Evolutionary conservation across 1,140 invertebrate species (phyloP), one percentile per base, ranked within the genome.

Genomic region (Drosophila chauvacae): DNA sequence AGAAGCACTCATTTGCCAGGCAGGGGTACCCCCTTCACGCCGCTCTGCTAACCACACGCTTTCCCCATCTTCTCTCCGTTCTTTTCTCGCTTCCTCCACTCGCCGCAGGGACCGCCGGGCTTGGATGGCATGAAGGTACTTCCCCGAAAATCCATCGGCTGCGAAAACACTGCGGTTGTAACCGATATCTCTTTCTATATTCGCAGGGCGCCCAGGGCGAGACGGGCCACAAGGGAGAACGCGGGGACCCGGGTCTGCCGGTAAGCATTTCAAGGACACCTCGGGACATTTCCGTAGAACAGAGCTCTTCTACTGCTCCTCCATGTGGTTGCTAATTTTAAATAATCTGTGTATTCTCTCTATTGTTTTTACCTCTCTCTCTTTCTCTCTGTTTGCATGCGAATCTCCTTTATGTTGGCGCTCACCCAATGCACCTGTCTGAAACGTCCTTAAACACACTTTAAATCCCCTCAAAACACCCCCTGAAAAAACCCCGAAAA

Each of bases 231-330:
- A 98, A 98, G 94, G 97, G 97, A 70, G 97, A 98, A 94, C 94
- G 97, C 70, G 97, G 97, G 48, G 97, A 98, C 93, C 96, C 97
- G 62, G 97, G 97, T 83, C 93, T 98, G 92, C 97, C 97, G 91
- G 97, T 98, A 95, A 73, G 48, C 60, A 77, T 28, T 26, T 28
- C 26, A n/a, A 35, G 26, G 16, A 30, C 28, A 10, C 23, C 37
- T 41, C 41, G 35, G 35, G 57, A 61, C 20, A 44, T 44, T 62
- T 44, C 14, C 41, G 59, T 57, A 50, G 63, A 73, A 57, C 39
- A 72, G 7, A 72, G 6, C 48, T 61, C 62, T 53, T 70, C 66
- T 60, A 73, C 78, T 14, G 45, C 42, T 74, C 66, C 68, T 78
- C 71, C 78, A 55, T 87, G 68, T 88, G 81, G 84, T 87, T 76